phyloP scores from a whole-genome alignment of 2,797 vertebrate species.

The Intellagama lesueurii region DNA sequence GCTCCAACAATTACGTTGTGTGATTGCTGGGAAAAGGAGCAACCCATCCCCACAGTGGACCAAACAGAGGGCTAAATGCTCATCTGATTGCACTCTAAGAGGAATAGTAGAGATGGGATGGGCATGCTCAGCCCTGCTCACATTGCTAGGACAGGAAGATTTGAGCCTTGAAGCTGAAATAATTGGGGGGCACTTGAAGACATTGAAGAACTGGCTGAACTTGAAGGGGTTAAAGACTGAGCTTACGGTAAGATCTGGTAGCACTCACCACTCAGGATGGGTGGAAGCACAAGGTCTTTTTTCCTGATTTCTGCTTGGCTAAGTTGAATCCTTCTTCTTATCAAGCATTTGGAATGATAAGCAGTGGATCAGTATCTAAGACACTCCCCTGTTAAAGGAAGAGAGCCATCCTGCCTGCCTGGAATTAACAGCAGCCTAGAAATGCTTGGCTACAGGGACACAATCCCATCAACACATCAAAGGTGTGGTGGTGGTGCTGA shows the following conservation, averaged over 20 bases:
- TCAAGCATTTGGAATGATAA: constrained; percentile 9
- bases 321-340: not conserved
- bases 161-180: not conserved
- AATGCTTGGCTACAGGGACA: constrained; percentile 21
- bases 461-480: constrained; percentile 31
- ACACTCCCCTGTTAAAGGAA: constrained; percentile 1
- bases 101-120: too few relatives aligned
- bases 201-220: not conserved
- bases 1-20: too few relatives aligned
- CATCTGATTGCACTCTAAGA: not conserved
- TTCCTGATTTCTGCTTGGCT: not conserved
- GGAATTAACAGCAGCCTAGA: not conserved
- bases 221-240: not conserved
- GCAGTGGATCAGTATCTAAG: constrained; percentile 9
- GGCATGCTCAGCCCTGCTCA: not conserved
- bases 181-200: not conserved
- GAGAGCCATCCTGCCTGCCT: constrained; percentile 26
- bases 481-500: not conserved
- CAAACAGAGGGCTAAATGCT: too few relatives aligned
- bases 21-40: too few relatives aligned
- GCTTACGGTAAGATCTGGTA: not conserved
- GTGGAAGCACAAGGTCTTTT: not conserved
- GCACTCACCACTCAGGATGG: too few relatives aligned
- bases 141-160: not conserved
- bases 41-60: too few relatives aligned